A percentile compares a stretch with the other conserved stretches of the same genome.
These are phyloP conservation scores for Tenthredo mesomela DNA, from an alignment of 2,888 invertebrate species.

Conservation along the genomic window DNA sequence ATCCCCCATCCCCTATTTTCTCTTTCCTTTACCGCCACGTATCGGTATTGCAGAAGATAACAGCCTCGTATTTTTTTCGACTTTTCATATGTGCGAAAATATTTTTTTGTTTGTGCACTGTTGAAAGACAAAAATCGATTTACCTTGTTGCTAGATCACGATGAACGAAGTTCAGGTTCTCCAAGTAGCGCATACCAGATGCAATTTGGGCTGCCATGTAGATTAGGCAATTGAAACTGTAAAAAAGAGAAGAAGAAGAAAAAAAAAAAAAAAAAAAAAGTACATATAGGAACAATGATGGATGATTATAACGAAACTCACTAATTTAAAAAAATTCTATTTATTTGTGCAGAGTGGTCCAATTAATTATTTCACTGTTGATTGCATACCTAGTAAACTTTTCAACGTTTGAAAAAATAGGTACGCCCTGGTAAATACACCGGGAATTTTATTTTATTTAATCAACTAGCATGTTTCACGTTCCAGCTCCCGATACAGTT, in stretches of 20 bases:
- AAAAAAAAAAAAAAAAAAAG: slow-evolving; percentile 48
- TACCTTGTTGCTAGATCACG: slow-evolving; percentile 91
- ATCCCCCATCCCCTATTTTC: not conserved
- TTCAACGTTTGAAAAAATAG: not conserved
- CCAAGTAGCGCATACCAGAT: slow-evolving; percentile 93
- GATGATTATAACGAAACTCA: not conserved
- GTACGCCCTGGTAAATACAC: not conserved
- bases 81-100: not conserved
- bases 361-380: slow-evolving; percentile 36
- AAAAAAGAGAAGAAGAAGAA: slow-evolving; percentile 64
- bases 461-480: not conserved
- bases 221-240: slow-evolving; percentile 86
- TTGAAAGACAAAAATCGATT: slow-evolving; percentile 57
- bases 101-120: not conserved
- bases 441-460: slow-evolving; percentile 25
- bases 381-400: not conserved
- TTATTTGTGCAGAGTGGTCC: not conserved
- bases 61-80: not conserved
- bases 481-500: not conserved
- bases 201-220: slow-evolving; percentile 93
- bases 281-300: not conserved
- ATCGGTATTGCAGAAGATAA: not conserved
- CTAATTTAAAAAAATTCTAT: not conserved
- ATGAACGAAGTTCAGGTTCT: slow-evolving; percentile 94
- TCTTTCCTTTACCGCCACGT: not conserved